A percentile compares a stretch with the other conserved stretches of the same genome.
Evolutionary conservation across 2,113 vertebrate genomes (phyloP).

Genomic region (Trogon surrucura): DNA sequence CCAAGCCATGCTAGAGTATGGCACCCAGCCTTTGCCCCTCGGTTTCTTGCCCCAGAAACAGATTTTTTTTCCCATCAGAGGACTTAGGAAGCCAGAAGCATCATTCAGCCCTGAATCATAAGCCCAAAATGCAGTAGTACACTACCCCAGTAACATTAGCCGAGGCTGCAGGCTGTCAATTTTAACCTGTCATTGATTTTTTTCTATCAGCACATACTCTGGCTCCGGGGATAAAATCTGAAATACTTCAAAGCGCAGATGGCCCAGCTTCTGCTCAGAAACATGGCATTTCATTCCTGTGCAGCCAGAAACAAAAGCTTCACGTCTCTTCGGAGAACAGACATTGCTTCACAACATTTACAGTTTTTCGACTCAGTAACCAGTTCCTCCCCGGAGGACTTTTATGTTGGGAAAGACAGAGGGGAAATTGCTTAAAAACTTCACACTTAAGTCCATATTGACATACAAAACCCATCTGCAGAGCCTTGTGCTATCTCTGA

Average conservation of each 20-base stretch:
- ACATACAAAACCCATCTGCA: not conserved
- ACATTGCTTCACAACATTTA: slow-evolving; percentile 57
- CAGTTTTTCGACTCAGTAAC: slow-evolving; percentile 43
- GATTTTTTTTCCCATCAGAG: not conserved
- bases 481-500: not conserved
- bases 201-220: not conserved
- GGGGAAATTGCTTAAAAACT: slow-evolving; percentile 45
- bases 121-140: not conserved
- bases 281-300: slow-evolving; percentile 43
- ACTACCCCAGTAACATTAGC: not conserved
- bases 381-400: slow-evolving; percentile 10
- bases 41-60: not conserved
- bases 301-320: slow-evolving; percentile 51
- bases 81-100: not conserved
- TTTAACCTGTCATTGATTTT: not conserved
- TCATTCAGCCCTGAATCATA: not conserved
- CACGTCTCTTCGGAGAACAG: slow-evolving; percentile 15
- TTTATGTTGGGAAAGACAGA: slow-evolving; percentile 54
- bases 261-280: slow-evolving; percentile 21
- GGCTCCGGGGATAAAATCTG: slow-evolving; percentile 6
- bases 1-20: not conserved
- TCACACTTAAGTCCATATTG: slow-evolving; percentile 17
- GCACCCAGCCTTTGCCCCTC: not conserved
- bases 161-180: not conserved
- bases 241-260: slow-evolving; percentile 32